Evolutionary conservation across 2,888 invertebrate species (phyloP).

Genomic region (Ophion slaviceki): DNA sequence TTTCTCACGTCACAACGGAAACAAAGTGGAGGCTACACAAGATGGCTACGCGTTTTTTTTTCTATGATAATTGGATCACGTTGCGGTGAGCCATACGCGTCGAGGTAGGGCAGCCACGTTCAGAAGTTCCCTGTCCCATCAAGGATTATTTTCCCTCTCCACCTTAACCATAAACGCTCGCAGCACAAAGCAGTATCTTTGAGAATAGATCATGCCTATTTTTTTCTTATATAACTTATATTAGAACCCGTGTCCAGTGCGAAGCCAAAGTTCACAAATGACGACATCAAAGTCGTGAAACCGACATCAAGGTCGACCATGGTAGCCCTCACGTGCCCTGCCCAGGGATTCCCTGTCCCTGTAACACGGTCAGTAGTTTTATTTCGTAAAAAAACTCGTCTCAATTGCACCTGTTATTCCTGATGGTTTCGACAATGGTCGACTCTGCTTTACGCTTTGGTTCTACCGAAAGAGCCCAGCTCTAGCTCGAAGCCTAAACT

Average conservation of each 20-base stretch:
- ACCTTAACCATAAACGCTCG: not conserved
- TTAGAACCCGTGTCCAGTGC: constrained; percentile 90
- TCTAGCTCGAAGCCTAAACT: constrained; percentile 80
- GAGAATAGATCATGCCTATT: constrained; percentile 15
- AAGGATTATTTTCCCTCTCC: not conserved
- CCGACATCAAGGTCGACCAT: constrained; percentile 79
- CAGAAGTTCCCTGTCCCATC: constrained; percentile 43
- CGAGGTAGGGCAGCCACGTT: not conserved
- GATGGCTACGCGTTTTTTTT: not conserved
- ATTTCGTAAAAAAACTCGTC: constrained; percentile 7
- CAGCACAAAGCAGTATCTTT: not conserved
- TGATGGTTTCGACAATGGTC: not conserved
- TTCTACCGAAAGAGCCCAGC: constrained; percentile 75
- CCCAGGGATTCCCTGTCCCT: constrained; percentile 86
- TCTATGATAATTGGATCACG: not conserved
- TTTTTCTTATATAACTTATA: constrained; percentile 32
- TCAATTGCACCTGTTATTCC: constrained; percentile 7
- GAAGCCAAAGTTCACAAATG: constrained; percentile 88
- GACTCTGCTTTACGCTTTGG: not conserved
- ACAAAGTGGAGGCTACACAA: not conserved
- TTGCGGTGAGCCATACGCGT: not conserved
- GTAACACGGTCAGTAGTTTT: constrained; percentile 79
- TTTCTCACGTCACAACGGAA: not conserved
- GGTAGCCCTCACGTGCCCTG: constrained; percentile 84
- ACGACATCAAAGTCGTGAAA: constrained; percentile 83